phyloP scores from a whole-genome alignment of 2,888 invertebrate species.

The Cistogaster globosa region DNA sequence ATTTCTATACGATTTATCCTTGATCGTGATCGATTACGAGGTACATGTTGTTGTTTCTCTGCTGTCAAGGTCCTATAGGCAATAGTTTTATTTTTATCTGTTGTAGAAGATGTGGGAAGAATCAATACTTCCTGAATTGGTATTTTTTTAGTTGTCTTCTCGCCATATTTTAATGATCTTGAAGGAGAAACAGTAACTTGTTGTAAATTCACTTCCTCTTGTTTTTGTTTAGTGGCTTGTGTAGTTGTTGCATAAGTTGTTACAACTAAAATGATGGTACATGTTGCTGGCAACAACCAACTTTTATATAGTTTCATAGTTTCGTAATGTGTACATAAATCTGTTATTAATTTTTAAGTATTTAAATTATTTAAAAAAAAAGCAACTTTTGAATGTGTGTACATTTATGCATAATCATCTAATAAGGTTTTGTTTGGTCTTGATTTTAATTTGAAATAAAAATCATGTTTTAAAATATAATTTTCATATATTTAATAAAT shows the following conservation, averaged over 20 bases:
- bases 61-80: not conserved
- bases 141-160: slow-evolving; percentile 62
- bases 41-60: slow-evolving; percentile 6
- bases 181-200: slow-evolving; percentile 37
- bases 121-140: slow-evolving; percentile 56
- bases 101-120: slow-evolving; percentile 18
- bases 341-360: slow-evolving; percentile 18
- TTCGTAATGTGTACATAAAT: slow-evolving; percentile 31
- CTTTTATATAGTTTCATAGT: slow-evolving; percentile 51
- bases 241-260: slow-evolving; percentile 69
- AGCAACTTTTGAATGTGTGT: too few relatives aligned
- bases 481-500: too few relatives aligned
- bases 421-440: too few relatives aligned
- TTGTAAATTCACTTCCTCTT: slow-evolving; percentile 70
- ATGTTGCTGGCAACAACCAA: slow-evolving; percentile 76
- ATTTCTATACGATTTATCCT: slow-evolving; percentile 35
- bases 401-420: too few relatives aligned
- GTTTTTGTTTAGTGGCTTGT: slow-evolving; percentile 55
- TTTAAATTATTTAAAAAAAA: not conserved
- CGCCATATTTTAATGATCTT: slow-evolving; percentile 66
- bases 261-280: slow-evolving; percentile 66
- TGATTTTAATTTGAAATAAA: too few relatives aligned
- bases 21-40: not conserved
- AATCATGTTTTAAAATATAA: too few relatives aligned
- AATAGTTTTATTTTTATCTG: slow-evolving; percentile 1